Evolutionary conservation across 1,140 invertebrate genomes (phyloP), one percentile per base, ranked within the genome.

Genomic region (Cotesia chilonis): DNA sequence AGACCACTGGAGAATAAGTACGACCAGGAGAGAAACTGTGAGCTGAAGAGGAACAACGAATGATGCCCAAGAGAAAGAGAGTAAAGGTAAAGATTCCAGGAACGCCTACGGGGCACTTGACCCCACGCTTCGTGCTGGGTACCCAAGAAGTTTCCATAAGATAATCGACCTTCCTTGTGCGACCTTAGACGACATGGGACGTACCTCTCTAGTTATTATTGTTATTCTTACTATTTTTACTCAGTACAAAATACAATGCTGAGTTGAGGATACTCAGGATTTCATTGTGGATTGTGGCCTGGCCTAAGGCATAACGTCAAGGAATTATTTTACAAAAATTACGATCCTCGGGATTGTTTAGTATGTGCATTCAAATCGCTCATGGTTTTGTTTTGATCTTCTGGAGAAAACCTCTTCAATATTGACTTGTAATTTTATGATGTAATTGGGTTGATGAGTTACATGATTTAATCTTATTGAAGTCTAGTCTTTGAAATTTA

Each of bases 51-150:
- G 28, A 28, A 28, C 28, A 28, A 28, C 28, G 28, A 28, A 28
- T 47, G 6, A 47, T 47, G 41, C 10, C 10, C 6, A 47, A 47
- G 41, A 9, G 41, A 47, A 47, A 47, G 41, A 47, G 41, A 47
- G 6, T 47, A 47, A 74, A 71, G 77, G 6, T 47, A 47, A 74
- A 71, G 77, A 81, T 81, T 83, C 79, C 76, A 79, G 77, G 78
- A 82, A 83, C 78, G 77, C 80, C 80, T 80, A 80, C 79, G 76
- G 74, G 76, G 72, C 61, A 74, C 73, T 77, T 79, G 73, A 80
- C 80, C 79, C 77, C 77, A 75, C 72, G 75, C 41, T 38, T 57
- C 70, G 72, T 70, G 65, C 36, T 47, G 28, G 3, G 36, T 64
- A 35, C 59, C 9, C 51, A 65, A 66, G 61, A 28, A 52, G 72